Percentiles rank a stretch among this genome's conserved stretches.
These are phyloP conservation scores for Eulacestoma nigropectus DNA, from an alignment of 2,113 vertebrate genomes.

Conservation along the genomic window DNA sequence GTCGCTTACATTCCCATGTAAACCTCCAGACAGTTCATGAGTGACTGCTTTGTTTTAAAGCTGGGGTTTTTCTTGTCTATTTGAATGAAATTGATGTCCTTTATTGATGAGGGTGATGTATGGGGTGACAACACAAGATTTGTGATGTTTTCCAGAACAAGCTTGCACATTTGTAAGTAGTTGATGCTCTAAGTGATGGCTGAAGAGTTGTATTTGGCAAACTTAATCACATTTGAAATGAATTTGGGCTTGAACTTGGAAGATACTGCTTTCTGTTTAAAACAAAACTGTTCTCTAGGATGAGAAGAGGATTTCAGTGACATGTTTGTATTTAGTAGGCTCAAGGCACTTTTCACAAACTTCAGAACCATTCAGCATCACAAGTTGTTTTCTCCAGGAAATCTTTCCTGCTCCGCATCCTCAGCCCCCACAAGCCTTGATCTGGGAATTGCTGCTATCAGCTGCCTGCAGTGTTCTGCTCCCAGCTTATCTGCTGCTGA, in stretches of 20 bases:
- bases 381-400: not conserved
- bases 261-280: not conserved
- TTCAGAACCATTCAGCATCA: slow-evolving; percentile 15
- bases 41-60: not conserved
- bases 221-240: not conserved
- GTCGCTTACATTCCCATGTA: not conserved
- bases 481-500: not conserved
- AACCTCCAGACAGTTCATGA: not conserved
- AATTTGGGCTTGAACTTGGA: not conserved
- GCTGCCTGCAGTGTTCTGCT: slow-evolving; percentile 21
- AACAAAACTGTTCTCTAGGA: not conserved
- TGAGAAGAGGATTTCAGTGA: not conserved
- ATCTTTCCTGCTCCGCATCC: not conserved
- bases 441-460: slow-evolving; percentile 54
- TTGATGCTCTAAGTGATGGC: not conserved
- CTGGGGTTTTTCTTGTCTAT: not conserved
- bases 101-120: not conserved
- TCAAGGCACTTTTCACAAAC: not conserved
- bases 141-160: not conserved
- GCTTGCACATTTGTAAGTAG: not conserved
- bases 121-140: not conserved
- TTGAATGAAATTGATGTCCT: not conserved
- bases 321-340: not conserved
- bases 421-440: not conserved
- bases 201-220: not conserved